phyloP scores from a whole-genome alignment of 2,113 vertebrate genomes.

The Gallinago paraguaiae region DNA sequence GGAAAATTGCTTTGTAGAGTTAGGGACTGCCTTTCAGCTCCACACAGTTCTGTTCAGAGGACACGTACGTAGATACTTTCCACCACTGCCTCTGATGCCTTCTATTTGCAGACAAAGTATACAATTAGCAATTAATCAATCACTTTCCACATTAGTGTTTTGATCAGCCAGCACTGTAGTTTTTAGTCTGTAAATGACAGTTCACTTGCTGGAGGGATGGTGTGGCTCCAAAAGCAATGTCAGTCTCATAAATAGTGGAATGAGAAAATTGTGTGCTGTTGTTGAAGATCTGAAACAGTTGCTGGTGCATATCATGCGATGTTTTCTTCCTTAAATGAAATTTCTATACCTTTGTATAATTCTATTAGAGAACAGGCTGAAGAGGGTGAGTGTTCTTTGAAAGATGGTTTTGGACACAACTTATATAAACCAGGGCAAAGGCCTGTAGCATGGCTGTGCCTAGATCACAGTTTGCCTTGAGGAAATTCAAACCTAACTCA shows the following conservation, averaged over 20 bases:
- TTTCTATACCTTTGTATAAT: not conserved
- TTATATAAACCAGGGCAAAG: not conserved
- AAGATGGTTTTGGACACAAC: not conserved
- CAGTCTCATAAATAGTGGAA: not conserved
- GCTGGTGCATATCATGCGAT: not conserved
- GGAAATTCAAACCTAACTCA: not conserved
- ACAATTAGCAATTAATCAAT: not conserved
- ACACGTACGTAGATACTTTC: accelerated
- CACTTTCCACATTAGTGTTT: not conserved
- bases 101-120: not conserved
- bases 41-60: not conserved
- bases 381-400: not conserved
- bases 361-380: not conserved
- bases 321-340: not conserved
- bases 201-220: not conserved
- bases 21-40: not conserved
- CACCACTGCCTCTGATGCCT: not conserved
- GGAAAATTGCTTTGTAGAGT: not conserved
- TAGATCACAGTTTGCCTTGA: not conserved
- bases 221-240: not conserved
- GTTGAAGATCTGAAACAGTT: not conserved
- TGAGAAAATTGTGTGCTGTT: not conserved
- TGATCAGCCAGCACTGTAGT: not conserved
- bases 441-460: not conserved
- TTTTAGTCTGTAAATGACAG: not conserved